phyloP scores from a whole-genome alignment of 2,888 invertebrate species.

The Selenia dentaria region DNA sequence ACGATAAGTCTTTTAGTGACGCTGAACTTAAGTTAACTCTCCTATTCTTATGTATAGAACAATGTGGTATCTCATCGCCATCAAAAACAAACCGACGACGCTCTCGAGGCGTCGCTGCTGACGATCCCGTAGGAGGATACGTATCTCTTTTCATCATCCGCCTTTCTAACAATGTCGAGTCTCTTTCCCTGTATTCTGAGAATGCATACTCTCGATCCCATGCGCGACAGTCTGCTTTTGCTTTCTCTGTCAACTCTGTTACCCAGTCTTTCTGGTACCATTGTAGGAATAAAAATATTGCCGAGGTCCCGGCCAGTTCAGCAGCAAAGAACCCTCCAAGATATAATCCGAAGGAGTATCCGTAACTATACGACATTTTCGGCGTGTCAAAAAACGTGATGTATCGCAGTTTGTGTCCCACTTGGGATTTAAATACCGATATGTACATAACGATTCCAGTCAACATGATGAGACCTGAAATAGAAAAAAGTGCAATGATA shows the following conservation, averaged over 20 bases:
- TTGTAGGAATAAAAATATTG: constrained; percentile 94
- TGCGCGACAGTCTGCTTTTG: constrained; percentile 75
- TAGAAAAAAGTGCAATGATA: background rate
- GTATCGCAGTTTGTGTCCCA: constrained; percentile 93
- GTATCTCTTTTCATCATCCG: constrained; percentile 79
- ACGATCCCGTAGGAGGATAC: constrained; percentile 70
- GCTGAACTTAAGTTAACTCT: constrained; percentile 81
- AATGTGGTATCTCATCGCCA: constrained; percentile 82
- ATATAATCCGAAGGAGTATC: constrained; percentile 94
- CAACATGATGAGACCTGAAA: constrained; percentile 93
- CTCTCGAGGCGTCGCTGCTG: constrained; percentile 77
- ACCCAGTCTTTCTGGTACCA: constrained; percentile 89
- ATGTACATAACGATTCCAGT: constrained; percentile 97
- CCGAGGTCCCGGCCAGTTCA: constrained; percentile 93
- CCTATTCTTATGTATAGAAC: constrained; percentile 84
- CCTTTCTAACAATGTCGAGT: constrained; percentile 70
- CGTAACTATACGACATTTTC: constrained; percentile 93
- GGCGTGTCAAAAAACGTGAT: constrained; percentile 91
- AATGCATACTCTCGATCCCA: constrained; percentile 81
- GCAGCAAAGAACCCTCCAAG: constrained; percentile 93
- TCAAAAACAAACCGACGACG: constrained; percentile 87
- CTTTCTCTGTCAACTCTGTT: constrained; percentile 77
- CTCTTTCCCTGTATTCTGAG: constrained; percentile 75
- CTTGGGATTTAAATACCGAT: constrained; percentile 95
- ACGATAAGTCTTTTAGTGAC: constrained; percentile 84